A percentile compares a stretch with the other conserved stretches of the same genome.
Evolutionary conservation across 2,888 invertebrate species (phyloP).

Genomic region (Agonum fuliginosum): DNA sequence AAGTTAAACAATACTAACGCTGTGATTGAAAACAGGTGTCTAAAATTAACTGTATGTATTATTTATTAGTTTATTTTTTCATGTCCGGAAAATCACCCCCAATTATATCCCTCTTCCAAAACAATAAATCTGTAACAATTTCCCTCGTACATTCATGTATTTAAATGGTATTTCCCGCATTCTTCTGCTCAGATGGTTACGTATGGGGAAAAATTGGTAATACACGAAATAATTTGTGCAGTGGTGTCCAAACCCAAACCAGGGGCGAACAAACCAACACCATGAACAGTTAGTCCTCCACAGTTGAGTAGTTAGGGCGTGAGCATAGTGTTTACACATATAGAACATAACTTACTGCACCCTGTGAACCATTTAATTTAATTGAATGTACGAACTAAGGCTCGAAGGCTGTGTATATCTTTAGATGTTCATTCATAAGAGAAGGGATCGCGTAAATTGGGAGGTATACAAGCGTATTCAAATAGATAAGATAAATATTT

Average conservation of each 20-base stretch:
- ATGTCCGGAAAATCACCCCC: not conserved
- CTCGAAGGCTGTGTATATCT: slow-evolving; percentile 42
- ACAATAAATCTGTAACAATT: slow-evolving; percentile 12
- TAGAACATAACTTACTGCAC: slow-evolving; percentile 42
- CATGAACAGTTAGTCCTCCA: too few species aligned
- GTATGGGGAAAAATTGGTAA: slow-evolving; percentile 32
- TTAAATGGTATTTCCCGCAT: slow-evolving; percentile 34
- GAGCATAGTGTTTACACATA: slow-evolving; percentile 47
- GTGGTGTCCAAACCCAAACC: not conserved
- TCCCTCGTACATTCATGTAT: slow-evolving; percentile 24
- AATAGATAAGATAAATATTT: slow-evolving; percentile 40
- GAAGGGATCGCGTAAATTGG: slow-evolving; percentile 14
- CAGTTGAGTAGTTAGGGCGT: slow-evolving; percentile 45
- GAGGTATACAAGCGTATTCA: slow-evolving; percentile 25
- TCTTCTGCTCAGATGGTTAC: slow-evolving; percentile 3
- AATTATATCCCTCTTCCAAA: not conserved
- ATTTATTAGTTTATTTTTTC: not conserved
- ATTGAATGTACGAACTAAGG: slow-evolving; percentile 48
- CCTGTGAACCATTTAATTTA: slow-evolving; percentile 39
- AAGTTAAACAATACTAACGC: too few species aligned
- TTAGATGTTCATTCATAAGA: slow-evolving; percentile 31
- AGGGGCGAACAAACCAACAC: too few species aligned
- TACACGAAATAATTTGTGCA: slow-evolving; percentile 29
- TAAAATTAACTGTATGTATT: too few species aligned
- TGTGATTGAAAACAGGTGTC: too few species aligned